phyloP scores from a whole-genome alignment of 1,140 invertebrate species.

The Atta cephalotes region DNA sequence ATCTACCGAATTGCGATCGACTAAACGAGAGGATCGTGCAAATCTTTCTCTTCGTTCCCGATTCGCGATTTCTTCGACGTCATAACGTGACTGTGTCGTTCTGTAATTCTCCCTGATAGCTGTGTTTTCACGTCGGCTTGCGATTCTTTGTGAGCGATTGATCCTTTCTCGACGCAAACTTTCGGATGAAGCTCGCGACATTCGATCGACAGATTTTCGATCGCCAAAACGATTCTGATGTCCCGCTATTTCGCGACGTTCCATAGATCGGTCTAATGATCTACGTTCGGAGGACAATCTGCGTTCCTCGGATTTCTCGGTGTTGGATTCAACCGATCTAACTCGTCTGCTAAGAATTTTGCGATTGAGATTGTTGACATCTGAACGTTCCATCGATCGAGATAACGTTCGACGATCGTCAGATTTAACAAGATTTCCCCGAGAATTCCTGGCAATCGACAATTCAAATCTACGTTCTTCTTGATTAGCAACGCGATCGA shows the following conservation, averaged over 20 bases:
- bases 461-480: slow-evolving; percentile 13
- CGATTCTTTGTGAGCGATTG: neutral
- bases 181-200: neutral
- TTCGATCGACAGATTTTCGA: slow-evolving; percentile 25
- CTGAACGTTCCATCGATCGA: slow-evolving; percentile 44
- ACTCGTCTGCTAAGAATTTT: neutral
- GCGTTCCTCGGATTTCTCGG: neutral
- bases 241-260: neutral
- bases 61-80: neutral
- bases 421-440: neutral
- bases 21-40: neutral
- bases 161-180: slow-evolving; percentile 20
- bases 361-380: neutral
- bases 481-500: slow-evolving; percentile 8
- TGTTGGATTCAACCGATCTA: neutral
- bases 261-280: slow-evolving; percentile 3
- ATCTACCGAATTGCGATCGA: slow-evolving; percentile 34
- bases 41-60: slow-evolving; percentile 41
- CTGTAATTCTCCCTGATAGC: slow-evolving; percentile 15
- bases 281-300: slow-evolving; percentile 23
- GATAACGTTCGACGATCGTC: slow-evolving; percentile 1
- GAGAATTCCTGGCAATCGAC: neutral
- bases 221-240: neutral
- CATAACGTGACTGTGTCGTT: neutral
- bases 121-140: neutral